Evolutionary conservation across 2,113 vertebrate species (phyloP), one percentile per base, ranked within the genome.

Genomic region (Chaetodon auriga): DNA sequence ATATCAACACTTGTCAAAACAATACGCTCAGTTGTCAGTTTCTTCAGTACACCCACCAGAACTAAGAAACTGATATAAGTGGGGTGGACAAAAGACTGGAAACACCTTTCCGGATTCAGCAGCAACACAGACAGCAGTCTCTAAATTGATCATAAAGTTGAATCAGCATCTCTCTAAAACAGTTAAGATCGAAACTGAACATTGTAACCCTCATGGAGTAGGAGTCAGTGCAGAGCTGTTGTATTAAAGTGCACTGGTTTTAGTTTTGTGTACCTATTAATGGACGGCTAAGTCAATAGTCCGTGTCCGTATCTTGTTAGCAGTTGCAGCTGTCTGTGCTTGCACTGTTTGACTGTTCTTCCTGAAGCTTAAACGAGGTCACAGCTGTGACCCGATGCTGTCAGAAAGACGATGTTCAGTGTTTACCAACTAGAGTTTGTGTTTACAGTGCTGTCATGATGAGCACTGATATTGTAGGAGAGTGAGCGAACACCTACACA

Each of bases 351-450:
- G 62, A 68, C 15, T 65, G 14, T 72, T 78, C 35, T 36, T 78
- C 58, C 45, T 23, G 19, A 71, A 58, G 79, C 63, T 60, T 70
- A 76, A 80, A 87, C 64, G 48, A 63, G 68, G 81, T 80, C 54
- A 43, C 65, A 57, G 86, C 75, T 74, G 71, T 82, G 82, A 74
- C 82, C 80, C 19, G 35, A 73, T 65, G 53, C 72, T 48, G 62
- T 75, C 78, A 49, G 70, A 55, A 73, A 77, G 71, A 63, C 75
- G 15, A 1, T 49, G 74, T 77, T 81, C 6, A 3, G 18, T 89
- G 77, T 90, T 87, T 86, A 88, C 85, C 70, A 54, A 53, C 35
- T 15, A 25, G 23, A 76, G 82, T 76, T 78, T 53, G 62, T 92
- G 87, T 89, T 92, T 81, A 75, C 49, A 41, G 69, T 12, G 18